Evolutionary conservation across 2,113 vertebrate genomes (phyloP).

Genomic region (Grammomys surdaster): DNA sequence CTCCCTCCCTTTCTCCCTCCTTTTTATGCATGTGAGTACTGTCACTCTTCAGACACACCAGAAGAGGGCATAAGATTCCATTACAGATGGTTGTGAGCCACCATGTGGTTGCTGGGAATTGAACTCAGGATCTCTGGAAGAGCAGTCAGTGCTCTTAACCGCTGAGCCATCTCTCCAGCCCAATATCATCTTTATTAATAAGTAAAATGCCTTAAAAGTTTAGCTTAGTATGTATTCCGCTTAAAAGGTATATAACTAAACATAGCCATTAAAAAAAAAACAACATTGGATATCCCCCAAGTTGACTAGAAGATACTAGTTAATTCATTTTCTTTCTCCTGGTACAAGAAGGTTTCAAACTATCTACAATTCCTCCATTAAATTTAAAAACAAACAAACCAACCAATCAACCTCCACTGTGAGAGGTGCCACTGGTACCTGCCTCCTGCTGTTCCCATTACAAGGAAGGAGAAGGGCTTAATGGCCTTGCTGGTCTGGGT

Average conservation of each 20-base stretch:
- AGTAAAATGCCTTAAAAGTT: slow-evolving; percentile 47
- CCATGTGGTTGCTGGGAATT: too few relatives aligned
- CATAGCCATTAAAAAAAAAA: background rate
- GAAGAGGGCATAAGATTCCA: too few relatives aligned
- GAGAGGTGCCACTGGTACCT: slow-evolving; percentile 62
- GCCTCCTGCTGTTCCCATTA: slow-evolving; percentile 45
- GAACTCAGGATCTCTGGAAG: too few relatives aligned
- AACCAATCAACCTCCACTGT: slow-evolving; percentile 66
- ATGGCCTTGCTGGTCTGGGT: background rate
- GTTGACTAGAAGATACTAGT: slow-evolving; percentile 62
- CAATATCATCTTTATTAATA: background rate
- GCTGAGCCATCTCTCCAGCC: too few relatives aligned
- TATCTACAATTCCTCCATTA: slow-evolving; percentile 71
- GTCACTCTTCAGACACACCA: too few relatives aligned
- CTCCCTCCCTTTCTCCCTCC: too few relatives aligned
- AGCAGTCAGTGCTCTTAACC: too few relatives aligned
- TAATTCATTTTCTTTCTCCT: background rate
- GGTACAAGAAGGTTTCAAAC: slow-evolving; percentile 69
- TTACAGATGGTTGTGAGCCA: too few relatives aligned
- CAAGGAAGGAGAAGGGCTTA: slow-evolving; percentile 41
- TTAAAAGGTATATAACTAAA: background rate
- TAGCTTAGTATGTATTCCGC: slow-evolving; percentile 17
- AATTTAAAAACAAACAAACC: slow-evolving; percentile 65
- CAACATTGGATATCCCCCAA: background rate
- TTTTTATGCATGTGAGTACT: too few relatives aligned